Percentiles rank a stretch among this genome's conserved stretches.
phyloP scores from a whole-genome alignment of 2,888 invertebrate genomes.

The Mesorhabditis belari region DNA sequence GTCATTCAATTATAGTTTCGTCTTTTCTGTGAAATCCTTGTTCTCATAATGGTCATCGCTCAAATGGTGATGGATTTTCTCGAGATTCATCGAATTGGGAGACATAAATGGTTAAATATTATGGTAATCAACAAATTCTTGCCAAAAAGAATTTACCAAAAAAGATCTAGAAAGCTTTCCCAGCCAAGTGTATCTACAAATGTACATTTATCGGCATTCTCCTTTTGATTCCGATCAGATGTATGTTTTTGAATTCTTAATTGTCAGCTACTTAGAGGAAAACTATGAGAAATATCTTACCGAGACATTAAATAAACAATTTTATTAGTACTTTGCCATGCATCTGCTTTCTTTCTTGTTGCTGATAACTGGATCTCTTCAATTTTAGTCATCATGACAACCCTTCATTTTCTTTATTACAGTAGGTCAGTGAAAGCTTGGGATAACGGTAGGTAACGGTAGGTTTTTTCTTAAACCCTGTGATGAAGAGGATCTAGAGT shows the following conservation, averaged over 20 bases:
- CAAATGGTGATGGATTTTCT: conserved; percentile 35
- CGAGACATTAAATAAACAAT: too few relatives aligned
- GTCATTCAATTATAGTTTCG: conserved; percentile 36
- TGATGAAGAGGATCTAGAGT: too few relatives aligned
- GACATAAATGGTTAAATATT: conserved; percentile 67
- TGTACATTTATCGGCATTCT: not conserved
- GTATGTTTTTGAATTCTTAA: too few relatives aligned
- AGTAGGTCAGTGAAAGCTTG: conserved; percentile 8
- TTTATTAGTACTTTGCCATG: conserved; percentile 3
- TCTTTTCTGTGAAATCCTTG: conserved; percentile 32
- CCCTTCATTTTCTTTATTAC: conserved; percentile 24
- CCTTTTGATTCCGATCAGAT: not conserved
- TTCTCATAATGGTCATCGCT: conserved; percentile 25
- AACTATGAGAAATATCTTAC: too few relatives aligned
- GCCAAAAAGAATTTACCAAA: conserved; percentile 1
- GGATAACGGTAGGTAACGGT: too few relatives aligned
- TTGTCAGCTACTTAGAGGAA: too few relatives aligned
- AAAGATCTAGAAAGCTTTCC: not conserved
- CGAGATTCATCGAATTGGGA: conserved; percentile 41
- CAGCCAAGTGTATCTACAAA: not conserved
- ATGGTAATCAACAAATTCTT: conserved; percentile 62
- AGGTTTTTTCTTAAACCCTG: too few relatives aligned
- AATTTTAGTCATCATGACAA: conserved; percentile 21
- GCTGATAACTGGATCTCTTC: conserved; percentile 22
- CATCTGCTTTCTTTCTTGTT: conserved; percentile 54